Percentiles rank a stretch among this genome's conserved stretches.
These are phyloP conservation scores for Myotis vivesi DNA, from an alignment of 2,797 vertebrate species.

Conservation along the genomic window DNA sequence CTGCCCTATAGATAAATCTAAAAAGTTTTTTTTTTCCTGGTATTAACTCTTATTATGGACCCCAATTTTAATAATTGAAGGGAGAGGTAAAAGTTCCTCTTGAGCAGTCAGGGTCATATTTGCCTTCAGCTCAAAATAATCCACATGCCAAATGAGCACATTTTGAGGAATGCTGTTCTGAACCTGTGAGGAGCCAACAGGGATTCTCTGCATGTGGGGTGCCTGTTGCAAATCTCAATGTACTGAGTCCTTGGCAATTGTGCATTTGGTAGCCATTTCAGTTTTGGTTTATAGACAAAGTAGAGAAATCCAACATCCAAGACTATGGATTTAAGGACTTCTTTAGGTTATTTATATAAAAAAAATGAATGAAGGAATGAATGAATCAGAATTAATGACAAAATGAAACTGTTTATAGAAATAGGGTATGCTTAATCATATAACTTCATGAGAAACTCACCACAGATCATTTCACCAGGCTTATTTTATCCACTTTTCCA, in stretches of 20 bases:
- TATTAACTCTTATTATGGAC: background rate
- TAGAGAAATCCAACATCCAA: background rate
- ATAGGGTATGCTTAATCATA: background rate
- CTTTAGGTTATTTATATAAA: background rate
- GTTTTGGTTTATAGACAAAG: background rate
- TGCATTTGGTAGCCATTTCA: background rate
- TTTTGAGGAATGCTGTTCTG: background rate
- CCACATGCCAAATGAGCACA: background rate
- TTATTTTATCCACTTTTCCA: constrained; percentile 13
- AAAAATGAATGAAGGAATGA: background rate
- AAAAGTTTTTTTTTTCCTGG: background rate
- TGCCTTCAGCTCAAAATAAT: background rate
- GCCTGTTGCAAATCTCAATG: background rate
- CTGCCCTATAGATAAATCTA: background rate
- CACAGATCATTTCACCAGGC: background rate
- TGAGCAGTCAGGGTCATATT: background rate
- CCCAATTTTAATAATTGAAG: background rate
- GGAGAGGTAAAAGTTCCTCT: background rate
- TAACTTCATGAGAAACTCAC: background rate
- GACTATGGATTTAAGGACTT: background rate
- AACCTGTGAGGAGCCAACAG: background rate
- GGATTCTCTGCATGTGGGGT: background rate
- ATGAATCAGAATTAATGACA: background rate
- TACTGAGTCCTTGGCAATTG: no score
- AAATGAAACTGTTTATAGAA: background rate